A percentile compares a stretch with the other conserved stretches of the same genome.
These are phyloP conservation scores for Cryptosula pallasiana DNA, from an alignment of 2,888 invertebrate genomes.

Conservation along the genomic window DNA sequence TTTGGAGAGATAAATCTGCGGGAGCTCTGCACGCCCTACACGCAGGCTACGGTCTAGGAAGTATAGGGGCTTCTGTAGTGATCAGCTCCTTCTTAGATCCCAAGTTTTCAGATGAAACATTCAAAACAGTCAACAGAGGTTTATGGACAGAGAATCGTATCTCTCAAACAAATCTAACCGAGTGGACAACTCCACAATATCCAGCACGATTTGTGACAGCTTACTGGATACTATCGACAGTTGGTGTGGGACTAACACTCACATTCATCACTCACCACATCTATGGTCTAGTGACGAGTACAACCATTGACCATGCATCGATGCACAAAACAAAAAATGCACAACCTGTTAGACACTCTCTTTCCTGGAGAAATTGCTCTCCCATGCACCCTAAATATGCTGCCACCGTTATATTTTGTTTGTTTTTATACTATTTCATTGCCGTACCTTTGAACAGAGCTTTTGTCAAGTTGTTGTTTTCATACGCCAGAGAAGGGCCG, in stretches of 20 bases:
- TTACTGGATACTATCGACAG: neutral
- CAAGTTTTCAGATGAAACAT: neutral
- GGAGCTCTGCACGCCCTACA: constrained; percentile 36
- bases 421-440: neutral
- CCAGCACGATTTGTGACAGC: neutral
- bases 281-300: neutral
- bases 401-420: neutral
- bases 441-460: neutral
- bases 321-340: neutral
- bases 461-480: neutral
- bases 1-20: constrained; percentile 37
- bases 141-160: neutral
- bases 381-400: neutral
- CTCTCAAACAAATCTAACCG: neutral
- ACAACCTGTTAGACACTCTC: neutral
- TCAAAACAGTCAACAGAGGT: neutral
- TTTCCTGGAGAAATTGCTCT: neutral
- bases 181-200: neutral
- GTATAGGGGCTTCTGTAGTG: constrained; percentile 32
- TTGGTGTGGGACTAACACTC: neutral
- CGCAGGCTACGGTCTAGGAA: constrained; percentile 38
- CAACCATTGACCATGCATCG: neutral
- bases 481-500: neutral
- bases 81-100: neutral
- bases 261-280: neutral